These are phyloP conservation scores for Setophaga petechia DNA, from an alignment of 2,113 vertebrate species.

Conservation along the genomic window DNA sequence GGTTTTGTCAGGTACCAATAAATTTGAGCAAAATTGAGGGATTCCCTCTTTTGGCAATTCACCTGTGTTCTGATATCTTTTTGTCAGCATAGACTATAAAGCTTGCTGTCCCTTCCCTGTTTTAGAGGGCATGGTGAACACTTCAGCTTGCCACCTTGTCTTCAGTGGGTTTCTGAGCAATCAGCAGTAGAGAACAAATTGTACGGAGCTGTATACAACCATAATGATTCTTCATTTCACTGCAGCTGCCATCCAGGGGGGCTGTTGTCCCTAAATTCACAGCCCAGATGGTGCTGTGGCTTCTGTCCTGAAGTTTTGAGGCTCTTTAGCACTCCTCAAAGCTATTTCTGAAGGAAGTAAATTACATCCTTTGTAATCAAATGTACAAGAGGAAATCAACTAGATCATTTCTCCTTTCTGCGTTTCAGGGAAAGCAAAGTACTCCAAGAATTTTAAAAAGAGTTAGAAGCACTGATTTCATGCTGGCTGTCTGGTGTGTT, in stretches of 20 bases:
- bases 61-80: background rate
- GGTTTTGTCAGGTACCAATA: background rate
- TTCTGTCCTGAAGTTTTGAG: background rate
- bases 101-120: background rate
- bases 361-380: slow-evolving; percentile 1
- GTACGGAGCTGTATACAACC: background rate
- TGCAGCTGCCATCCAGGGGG: background rate
- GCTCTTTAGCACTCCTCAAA: background rate
- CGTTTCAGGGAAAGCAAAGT: background rate
- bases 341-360: background rate
- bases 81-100: background rate
- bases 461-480: background rate
- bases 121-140: background rate
- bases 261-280: background rate
- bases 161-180: background rate
- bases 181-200: background rate
- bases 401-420: background rate
- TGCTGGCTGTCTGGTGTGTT: background rate
- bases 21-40: background rate
- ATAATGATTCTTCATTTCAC: background rate
- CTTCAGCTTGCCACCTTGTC: background rate
- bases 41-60: background rate
- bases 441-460: background rate
- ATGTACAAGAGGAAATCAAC: slow-evolving; percentile 8
- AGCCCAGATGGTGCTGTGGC: background rate